These are phyloP conservation scores for Papilio protenor DNA, from an alignment of 2,888 invertebrate species.

Conservation along the genomic window DNA sequence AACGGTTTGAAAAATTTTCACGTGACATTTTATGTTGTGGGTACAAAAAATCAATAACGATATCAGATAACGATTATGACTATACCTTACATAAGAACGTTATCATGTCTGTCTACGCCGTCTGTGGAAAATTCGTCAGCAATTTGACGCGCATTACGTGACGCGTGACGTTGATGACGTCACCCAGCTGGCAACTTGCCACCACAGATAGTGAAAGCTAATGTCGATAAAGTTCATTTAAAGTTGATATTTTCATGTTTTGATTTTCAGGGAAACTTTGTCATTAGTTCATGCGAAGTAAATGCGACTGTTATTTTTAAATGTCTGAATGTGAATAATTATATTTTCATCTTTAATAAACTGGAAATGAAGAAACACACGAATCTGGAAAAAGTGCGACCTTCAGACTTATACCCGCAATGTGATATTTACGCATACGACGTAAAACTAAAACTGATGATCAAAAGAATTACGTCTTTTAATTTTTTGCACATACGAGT, in stretches of 20 bases:
- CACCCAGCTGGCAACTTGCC: conserved; percentile 48
- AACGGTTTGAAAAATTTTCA: neutral
- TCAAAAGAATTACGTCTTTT: conserved; percentile 1
- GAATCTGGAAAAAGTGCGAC: neutral
- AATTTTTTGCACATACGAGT: neutral
- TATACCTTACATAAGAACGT: neutral
- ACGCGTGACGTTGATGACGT: conserved; percentile 41
- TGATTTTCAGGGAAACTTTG: neutral
- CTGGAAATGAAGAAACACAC: neutral
- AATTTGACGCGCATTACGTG: conserved; percentile 41
- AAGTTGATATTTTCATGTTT: neutral
- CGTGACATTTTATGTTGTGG: neutral
- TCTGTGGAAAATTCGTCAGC: conserved; percentile 31
- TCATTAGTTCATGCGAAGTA: neutral
- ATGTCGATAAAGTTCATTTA: conserved; percentile 29
- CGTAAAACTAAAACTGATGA: neutral
- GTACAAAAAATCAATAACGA: neutral
- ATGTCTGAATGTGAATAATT: neutral
- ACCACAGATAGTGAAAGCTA: conserved; percentile 50
- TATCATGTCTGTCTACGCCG: conserved; percentile 20
- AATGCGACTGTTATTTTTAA: neutral
- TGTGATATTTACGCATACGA: neutral
- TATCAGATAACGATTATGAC: neutral
- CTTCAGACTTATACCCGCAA: neutral
- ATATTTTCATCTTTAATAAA: neutral